Conservation (phyloP, 2,888 invertebrate genomes). For the Frankliniella intonsa region DNA sequence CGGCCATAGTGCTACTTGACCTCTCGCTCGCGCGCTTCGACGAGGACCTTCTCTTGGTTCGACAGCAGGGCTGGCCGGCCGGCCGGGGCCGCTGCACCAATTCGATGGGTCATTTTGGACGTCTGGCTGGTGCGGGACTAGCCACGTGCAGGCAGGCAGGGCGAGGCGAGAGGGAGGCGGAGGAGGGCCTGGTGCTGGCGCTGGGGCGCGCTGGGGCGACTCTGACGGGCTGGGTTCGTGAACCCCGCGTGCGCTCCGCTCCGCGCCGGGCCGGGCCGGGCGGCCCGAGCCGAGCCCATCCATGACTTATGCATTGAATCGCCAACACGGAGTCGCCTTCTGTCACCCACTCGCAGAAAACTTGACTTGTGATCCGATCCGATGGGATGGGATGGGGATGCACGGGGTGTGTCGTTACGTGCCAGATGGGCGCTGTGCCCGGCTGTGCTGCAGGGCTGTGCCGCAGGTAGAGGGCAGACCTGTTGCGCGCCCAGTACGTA, state of each 20-base stretch:
- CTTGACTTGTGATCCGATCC: no score
- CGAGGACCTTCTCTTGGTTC: neutral
- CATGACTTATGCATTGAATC: constrained; percentile 25
- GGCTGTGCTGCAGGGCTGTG: no score
- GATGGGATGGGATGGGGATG: no score
- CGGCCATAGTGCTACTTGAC: neutral
- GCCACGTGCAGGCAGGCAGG: no score
- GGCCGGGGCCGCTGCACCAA: no score
- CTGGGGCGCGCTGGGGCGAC: neutral
- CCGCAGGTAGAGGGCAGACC: no score
- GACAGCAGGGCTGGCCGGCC: neutral
- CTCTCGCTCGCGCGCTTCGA: neutral
- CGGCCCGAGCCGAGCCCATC: neutral
- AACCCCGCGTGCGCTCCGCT: neutral
- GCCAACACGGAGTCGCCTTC: constrained; percentile 26
- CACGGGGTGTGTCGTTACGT: no score
- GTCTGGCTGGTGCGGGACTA: no score
- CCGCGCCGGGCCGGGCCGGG: neutral
- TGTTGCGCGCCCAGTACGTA: no score
- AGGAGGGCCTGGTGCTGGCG: neutral
- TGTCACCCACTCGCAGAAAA: neutral
- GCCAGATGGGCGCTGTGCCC: no score
- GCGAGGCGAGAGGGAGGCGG: neutral
- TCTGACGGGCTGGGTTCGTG: neutral
- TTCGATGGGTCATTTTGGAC: no score